Evolutionary conservation across 2,113 vertebrate species (phyloP).

Genomic region (Apodemus speciosus): DNA sequence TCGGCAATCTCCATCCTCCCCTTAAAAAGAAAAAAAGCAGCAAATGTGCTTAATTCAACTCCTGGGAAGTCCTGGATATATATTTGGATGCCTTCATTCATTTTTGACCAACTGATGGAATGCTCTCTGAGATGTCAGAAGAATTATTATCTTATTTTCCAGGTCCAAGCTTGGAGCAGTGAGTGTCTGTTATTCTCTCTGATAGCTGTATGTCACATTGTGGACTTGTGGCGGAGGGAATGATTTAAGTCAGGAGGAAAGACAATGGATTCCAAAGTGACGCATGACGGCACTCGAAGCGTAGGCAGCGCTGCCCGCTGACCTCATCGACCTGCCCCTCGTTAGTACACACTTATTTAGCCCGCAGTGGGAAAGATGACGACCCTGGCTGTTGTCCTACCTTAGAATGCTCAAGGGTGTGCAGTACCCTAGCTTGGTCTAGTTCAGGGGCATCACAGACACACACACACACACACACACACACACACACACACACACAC

Average conservation of each 20-base stretch:
- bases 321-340: background rate
- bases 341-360: background rate
- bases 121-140: conserved; percentile 64
- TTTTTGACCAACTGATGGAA: conserved; percentile 69
- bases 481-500: no score
- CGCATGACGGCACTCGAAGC: conserved; percentile 1
- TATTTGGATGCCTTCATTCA: conserved; percentile 68
- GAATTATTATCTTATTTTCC: conserved; percentile 79
- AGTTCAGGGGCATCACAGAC: background rate
- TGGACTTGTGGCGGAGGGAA: conserved; percentile 23
- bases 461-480: no score
- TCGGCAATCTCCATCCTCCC: background rate
- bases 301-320: background rate
- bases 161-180: conserved; percentile 77
- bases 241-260: conserved; percentile 54
- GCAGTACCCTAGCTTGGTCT: background rate
- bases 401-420: background rate
- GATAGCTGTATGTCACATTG: conserved; percentile 64
- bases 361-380: background rate
- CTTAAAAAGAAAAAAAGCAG: conserved; percentile 43
- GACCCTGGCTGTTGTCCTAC: background rate
- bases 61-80: conserved; percentile 26
- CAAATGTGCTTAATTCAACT: conserved; percentile 69
- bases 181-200: conserved; percentile 72
- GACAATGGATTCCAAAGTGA: conserved; percentile 33